phyloP scores from a whole-genome alignment of 1,140 invertebrate species.

The Drusus annulatus region DNA sequence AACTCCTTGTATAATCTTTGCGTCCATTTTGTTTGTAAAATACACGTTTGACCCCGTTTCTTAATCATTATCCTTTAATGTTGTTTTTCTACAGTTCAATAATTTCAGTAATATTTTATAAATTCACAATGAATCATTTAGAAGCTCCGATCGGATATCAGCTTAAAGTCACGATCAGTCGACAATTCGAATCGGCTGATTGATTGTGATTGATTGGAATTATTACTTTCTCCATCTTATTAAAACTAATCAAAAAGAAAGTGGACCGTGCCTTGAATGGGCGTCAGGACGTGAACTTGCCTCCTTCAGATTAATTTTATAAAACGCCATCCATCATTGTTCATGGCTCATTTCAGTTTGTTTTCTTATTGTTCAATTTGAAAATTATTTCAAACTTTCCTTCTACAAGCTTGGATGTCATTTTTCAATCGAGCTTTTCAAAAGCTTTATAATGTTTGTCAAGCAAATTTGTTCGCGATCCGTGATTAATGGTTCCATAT shows the following conservation, averaged over 20 bases:
- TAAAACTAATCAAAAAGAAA: constrained; percentile 36
- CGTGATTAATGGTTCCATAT: constrained; percentile 4
- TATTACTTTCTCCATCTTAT: constrained; percentile 25
- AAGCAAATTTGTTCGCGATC: constrained; percentile 18
- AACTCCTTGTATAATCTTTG: too few species aligned
- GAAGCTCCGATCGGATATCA: neutral
- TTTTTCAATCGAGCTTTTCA: constrained; percentile 27
- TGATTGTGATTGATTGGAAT: constrained; percentile 29
- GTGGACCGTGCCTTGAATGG: neutral
- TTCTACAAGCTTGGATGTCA: neutral
- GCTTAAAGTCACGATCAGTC: neutral
- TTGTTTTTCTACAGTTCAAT: neutral
- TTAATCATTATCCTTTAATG: neutral
- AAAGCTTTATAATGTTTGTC: constrained; percentile 27
- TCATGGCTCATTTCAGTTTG: constrained; percentile 32
- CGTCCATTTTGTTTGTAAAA: neutral
- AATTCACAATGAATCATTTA: neutral
- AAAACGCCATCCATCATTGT: constrained; percentile 29
- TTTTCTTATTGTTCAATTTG: constrained; percentile 28
- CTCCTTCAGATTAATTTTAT: neutral
- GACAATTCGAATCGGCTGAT: neutral
- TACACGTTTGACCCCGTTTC: neutral
- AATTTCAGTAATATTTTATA: neutral
- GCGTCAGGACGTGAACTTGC: too few species aligned
- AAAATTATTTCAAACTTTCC: constrained; percentile 29